These are phyloP conservation scores for Andrena flavipes DNA, from an alignment of 2,888 invertebrate genomes.

Conservation along the genomic window DNA sequence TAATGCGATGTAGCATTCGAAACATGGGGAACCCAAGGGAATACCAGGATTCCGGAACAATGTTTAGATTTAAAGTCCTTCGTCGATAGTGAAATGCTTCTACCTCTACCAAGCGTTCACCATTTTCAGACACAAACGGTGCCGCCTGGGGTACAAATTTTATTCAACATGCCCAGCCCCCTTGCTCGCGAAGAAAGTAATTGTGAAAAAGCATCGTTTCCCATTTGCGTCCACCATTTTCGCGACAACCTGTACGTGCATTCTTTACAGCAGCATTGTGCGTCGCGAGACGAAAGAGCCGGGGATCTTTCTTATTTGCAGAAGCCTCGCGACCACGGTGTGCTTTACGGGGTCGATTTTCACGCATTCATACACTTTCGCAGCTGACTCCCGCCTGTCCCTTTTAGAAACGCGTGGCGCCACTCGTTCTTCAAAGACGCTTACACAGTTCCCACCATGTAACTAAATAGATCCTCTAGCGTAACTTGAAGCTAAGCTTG, in stretches of 20 bases:
- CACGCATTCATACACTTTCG: conserved; percentile 38
- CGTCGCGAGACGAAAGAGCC: background rate
- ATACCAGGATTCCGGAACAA: too few relatives aligned
- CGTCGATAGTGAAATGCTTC: background rate
- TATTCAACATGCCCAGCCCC: background rate
- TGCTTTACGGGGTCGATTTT: conserved; percentile 39
- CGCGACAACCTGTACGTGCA: background rate
- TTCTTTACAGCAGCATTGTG: background rate
- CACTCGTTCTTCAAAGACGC: conserved; percentile 23
- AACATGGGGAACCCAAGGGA: too few relatives aligned
- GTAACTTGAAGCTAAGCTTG: conserved; percentile 24
- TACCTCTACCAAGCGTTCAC: background rate
- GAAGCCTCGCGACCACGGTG: background rate
- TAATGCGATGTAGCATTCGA: background rate
- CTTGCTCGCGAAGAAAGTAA: background rate
- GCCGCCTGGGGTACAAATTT: background rate
- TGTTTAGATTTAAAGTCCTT: too few relatives aligned
- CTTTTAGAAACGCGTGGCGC: background rate
- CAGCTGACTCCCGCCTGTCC: conserved; percentile 2
- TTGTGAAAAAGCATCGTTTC: background rate
- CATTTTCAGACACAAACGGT: too few relatives aligned
- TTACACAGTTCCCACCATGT: conserved; percentile 9
- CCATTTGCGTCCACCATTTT: background rate
- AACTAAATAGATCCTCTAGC: conserved; percentile 26
- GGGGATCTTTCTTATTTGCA: background rate